Evolutionary conservation across 1,140 invertebrate genomes (phyloP), one percentile per base, ranked within the genome.

Genomic region (Lordiphosa stackelbergi): DNA sequence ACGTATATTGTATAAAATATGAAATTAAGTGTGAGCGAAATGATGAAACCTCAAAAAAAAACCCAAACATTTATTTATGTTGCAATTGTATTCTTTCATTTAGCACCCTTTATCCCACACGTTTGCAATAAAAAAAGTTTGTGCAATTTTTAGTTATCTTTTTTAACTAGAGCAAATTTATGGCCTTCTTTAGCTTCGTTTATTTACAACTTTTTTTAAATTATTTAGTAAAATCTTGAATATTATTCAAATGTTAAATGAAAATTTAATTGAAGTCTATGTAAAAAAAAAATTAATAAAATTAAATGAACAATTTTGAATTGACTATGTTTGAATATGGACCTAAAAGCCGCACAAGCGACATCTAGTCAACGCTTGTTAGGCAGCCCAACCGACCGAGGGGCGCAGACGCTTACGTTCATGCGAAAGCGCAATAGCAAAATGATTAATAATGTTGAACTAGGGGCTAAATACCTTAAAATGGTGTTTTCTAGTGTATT

Each of bases 181-280:
- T 53, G 62, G 55, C 53, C 56, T 68, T 31, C 16, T 8, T 31
- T 69, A 56, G 66, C 68, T 75, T 71, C 55, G 47, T 57, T 68
- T 70, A 65, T 31, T 6, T 31, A 31, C 2, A 31, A 31, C 8
- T 1, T 65, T 40, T 51, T 55, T 59, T 56, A 56, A 70, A 71
- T 70, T 65, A 77, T 77, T 72, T 83, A 83, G 77, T 63, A 34
- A 83, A 83, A 62, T 77, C 59, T 69, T 84, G 69, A 81, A 74
- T 70, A 74, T 53, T 56, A 62, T 57, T 64, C 6, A 66, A 69
- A 54, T 72, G 58, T 78, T 53, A 78, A 78, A 53, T 68, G 24
- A 54, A 35, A 77, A 83, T 57, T 59, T 0, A 5, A 24, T 24
- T 74, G 51, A 62, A 69, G 65, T 69, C 51, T 48, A 52, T 66